Evolutionary conservation across 2,888 invertebrate genomes (phyloP).

Genomic region (Stenodera caucasica): DNA sequence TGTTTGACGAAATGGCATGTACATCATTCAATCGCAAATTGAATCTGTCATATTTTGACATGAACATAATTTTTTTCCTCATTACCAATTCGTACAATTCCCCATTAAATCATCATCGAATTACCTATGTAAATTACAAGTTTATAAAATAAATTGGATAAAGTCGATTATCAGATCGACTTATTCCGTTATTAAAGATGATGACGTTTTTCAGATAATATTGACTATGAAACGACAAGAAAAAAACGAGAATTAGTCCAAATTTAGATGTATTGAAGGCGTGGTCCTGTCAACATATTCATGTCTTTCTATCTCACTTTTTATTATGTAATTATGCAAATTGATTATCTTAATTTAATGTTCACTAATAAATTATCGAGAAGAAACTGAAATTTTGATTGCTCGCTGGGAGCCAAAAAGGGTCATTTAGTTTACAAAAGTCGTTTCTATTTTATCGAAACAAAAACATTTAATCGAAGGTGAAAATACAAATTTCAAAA

Average conservation of each 20-base stretch:
- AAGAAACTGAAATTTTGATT: background rate
- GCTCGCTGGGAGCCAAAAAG: background rate
- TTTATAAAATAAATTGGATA: background rate
- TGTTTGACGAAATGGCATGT: background rate
- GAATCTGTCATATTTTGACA: background rate
- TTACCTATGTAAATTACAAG: background rate
- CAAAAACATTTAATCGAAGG: background rate
- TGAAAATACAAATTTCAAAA: background rate
- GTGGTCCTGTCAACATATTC: constrained; percentile 19
- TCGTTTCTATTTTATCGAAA: no score
- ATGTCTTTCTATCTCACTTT: background rate
- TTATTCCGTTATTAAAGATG: background rate
- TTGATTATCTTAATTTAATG: constrained; percentile 13
- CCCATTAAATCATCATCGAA: background rate
- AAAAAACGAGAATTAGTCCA: constrained; percentile 19
- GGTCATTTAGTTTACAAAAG: background rate
- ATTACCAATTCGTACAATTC: background rate
- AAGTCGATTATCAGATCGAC: background rate
- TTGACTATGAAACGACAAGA: no score
- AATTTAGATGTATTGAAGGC: constrained; percentile 18
- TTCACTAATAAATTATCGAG: background rate
- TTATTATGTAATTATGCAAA: constrained; percentile 20
- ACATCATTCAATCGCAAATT: background rate
- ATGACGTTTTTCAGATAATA: background rate
- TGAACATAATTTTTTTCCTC: background rate